Conservation (phyloP, 2,797 vertebrate genomes). For the Remorina albescens region DNA sequence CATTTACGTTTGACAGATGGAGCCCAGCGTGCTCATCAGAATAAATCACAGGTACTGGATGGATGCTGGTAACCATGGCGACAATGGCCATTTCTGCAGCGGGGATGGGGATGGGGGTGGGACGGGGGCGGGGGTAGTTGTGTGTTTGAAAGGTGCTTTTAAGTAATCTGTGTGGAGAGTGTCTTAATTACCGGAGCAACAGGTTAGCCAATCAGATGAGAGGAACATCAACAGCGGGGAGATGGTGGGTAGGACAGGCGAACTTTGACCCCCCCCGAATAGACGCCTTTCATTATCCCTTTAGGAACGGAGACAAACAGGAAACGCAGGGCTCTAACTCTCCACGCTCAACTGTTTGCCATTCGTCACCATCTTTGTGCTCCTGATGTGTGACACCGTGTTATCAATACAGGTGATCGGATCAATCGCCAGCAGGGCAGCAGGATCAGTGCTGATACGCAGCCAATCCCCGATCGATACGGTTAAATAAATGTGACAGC, state of each 20-base stretch:
- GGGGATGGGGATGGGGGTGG: no score
- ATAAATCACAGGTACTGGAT: slow-evolving; percentile 21
- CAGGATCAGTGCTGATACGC: background rate
- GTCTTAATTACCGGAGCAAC: slow-evolving; percentile 54
- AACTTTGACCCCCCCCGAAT: slow-evolving; percentile 42
- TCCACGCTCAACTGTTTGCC: background rate
- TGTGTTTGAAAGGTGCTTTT: slow-evolving; percentile 41
- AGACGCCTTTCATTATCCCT: slow-evolving; percentile 40
- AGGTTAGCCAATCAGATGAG: slow-evolving; percentile 48
- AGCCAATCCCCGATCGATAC: background rate
- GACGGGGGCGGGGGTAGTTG: no score
- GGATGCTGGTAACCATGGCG: slow-evolving; percentile 53
- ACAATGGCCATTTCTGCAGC: slow-evolving; percentile 16
- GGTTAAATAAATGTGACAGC: background rate
- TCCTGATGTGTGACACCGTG: background rate
- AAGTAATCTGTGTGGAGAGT: slow-evolving; percentile 48
- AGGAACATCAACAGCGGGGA: slow-evolving; percentile 16
- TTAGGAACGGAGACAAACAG: slow-evolving; percentile 38
- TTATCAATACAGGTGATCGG: slow-evolving; percentile 14
- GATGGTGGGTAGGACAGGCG: slow-evolving; percentile 36
- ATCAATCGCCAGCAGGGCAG: slow-evolving; percentile 1
- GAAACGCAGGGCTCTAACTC: background rate
- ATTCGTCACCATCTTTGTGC: background rate
- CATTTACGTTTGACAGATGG: background rate
- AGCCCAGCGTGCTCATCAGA: no score